These are phyloP conservation scores for Coleophora deauratella DNA, from an alignment of 2,888 invertebrate species.

Conservation along the genomic window DNA sequence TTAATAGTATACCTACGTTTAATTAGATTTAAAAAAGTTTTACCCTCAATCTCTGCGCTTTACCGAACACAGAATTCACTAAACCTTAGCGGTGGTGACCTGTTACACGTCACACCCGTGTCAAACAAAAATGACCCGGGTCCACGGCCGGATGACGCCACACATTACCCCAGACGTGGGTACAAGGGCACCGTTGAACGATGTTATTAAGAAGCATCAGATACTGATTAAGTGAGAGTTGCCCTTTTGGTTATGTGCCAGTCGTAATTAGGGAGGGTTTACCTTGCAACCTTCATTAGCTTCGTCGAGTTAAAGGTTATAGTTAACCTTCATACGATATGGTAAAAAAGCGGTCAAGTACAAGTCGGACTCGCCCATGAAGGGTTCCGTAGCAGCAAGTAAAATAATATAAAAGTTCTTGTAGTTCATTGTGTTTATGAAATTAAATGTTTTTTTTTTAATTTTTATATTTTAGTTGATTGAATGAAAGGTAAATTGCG, in stretches of 20 bases:
- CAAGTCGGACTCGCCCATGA: too few relatives aligned
- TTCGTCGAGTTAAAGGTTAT: neutral
- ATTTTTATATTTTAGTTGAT: too few relatives aligned
- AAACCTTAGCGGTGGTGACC: constrained; percentile 38
- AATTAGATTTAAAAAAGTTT: constrained; percentile 8
- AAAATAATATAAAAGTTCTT: too few relatives aligned
- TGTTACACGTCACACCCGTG: constrained; percentile 22
- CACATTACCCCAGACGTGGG: neutral
- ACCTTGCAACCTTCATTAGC: neutral
- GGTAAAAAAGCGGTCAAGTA: too few relatives aligned
- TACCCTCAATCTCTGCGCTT: constrained; percentile 35
- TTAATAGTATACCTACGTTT: neutral
- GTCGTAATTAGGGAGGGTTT: constrained; percentile 14
- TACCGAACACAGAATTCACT: constrained; percentile 35
- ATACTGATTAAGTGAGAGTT: constrained; percentile 33
- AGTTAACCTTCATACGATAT: too few relatives aligned
- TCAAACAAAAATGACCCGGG: constrained; percentile 3
- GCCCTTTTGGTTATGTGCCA: constrained; percentile 3
- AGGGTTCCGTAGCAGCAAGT: too few relatives aligned
- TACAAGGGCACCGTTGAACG: constrained; percentile 8
- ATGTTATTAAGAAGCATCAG: constrained; percentile 35
- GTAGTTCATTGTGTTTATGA: too few relatives aligned
- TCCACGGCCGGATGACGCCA: too few relatives aligned
- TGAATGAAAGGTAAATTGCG: too few relatives aligned
- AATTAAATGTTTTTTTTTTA: too few relatives aligned